Evolutionary conservation across 2,888 invertebrate genomes (phyloP).

Genomic region (Archips xylosteana): DNA sequence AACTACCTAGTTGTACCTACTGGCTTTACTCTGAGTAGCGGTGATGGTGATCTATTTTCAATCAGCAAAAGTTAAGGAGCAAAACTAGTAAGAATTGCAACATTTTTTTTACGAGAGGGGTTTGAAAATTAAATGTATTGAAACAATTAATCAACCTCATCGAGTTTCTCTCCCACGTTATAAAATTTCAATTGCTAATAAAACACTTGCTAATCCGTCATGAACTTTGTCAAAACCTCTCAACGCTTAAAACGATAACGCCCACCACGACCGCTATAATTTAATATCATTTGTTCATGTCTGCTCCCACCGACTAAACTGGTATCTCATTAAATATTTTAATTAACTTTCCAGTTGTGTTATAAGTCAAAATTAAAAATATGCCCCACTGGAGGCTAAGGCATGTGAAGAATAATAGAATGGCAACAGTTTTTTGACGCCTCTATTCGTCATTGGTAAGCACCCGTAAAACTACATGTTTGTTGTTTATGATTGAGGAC

Average conservation of each 20-base stretch:
- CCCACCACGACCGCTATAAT: slow-evolving; percentile 77
- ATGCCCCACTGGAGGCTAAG: slow-evolving; percentile 57
- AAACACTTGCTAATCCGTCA: slow-evolving; percentile 49
- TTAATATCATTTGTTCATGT: slow-evolving; percentile 81
- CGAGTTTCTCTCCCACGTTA: background rate
- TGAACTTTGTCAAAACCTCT: slow-evolving; percentile 53
- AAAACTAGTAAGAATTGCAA: too few relatives aligned
- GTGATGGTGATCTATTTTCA: too few relatives aligned
- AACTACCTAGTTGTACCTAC: too few relatives aligned
- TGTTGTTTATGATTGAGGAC: background rate
- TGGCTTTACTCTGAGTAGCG: too few relatives aligned
- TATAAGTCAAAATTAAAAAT: slow-evolving; percentile 70
- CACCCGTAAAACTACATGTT: background rate
- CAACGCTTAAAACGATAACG: slow-evolving; percentile 41
- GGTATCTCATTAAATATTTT: slow-evolving; percentile 81
- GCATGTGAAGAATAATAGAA: slow-evolving; percentile 37
- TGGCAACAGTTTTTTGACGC: slow-evolving; percentile 34
- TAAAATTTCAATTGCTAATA: slow-evolving; percentile 33
- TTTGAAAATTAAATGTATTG: background rate
- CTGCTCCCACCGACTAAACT: slow-evolving; percentile 70
- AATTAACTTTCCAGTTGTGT: slow-evolving; percentile 78
- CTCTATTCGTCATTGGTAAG: slow-evolving; percentile 20
- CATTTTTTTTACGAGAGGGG: too few relatives aligned
- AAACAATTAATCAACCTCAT: background rate
- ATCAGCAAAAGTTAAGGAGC: too few relatives aligned